A percentile compares a stretch with the other conserved stretches of the same genome.
Conservation (phyloP, 2,113 vertebrate genomes). For the Strix uralensis region DNA sequence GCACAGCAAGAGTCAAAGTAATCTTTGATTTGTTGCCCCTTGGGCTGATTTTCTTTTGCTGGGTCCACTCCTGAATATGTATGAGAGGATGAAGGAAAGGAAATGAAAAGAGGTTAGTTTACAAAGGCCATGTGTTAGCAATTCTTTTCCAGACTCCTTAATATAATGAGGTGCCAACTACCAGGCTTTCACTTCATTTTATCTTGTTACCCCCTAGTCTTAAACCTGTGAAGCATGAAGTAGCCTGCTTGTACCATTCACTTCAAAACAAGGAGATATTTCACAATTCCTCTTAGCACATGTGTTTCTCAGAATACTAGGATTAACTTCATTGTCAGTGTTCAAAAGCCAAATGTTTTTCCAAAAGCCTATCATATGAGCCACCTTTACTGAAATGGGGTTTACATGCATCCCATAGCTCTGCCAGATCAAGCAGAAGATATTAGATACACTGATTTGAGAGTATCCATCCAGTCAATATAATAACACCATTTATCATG, state of each 20-base stretch:
- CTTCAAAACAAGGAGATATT: not conserved
- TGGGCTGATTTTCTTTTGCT: not conserved
- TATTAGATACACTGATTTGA: not conserved
- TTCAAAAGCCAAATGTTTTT: not conserved
- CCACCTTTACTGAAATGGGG: not conserved
- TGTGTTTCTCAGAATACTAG: not conserved
- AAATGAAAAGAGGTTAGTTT: not conserved
- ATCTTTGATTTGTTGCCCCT: not conserved
- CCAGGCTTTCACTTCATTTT: not conserved
- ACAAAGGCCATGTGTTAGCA: not conserved
- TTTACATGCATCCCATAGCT: not conserved
- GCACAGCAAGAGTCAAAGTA: not conserved
- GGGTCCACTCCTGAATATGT: not conserved
- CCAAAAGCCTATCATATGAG: not conserved
- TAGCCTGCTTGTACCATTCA: not conserved
- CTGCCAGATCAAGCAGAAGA: not conserved
- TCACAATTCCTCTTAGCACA: not conserved
- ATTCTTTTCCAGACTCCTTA: not conserved
- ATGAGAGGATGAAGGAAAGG: not conserved
- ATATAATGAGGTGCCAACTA: not conserved
- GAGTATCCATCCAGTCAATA: not conserved
- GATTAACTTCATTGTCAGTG: not conserved
- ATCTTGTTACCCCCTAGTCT: not conserved
- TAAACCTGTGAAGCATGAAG: not conserved
- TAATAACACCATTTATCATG: not conserved